Base-by-base conservation (phyloP, 1,140 invertebrate genomes). In the Campoletis sonorensis region DNA sequence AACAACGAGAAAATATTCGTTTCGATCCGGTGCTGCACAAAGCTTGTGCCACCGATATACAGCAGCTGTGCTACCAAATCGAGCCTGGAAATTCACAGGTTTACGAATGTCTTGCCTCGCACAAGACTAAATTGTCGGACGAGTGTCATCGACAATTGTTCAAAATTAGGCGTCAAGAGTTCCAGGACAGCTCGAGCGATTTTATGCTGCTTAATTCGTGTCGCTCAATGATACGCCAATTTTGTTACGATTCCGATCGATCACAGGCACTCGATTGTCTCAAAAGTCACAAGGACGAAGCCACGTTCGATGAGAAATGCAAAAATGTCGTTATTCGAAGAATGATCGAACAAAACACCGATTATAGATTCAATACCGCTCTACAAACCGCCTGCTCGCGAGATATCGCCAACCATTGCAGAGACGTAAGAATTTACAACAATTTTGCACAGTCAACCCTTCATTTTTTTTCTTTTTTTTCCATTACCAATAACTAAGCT, bases 331-430 rank as follows among this genome's bases (percentile, higher is more conserved):
- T 99, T 4, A 93, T 97, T 11, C 95, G 96, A 89, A 93, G 98
- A 88, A 96, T 99, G 95, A 96, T 98, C 79, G 97, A 98, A 90
- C 97, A 98, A 92, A 98, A 97, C 89, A 94, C 95, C 67, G 98
- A 99, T 92, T 97, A 97, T 86, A 94, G 98, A 84, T 95, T 99
- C 70, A 99, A 99, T 93, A 96, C 97, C 18, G 93, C 94, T 10
- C 92, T 99, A 37, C 95, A 97, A 88, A 95, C 94, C 81, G 94
- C 95, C 7, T 99, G 98, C 87, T 92, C 93, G 45, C 86, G 91
- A 82, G 97, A 98, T 86, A 95, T 95, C n/a, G 91, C 93, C 89
- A 90, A 90, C 86, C 93, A 96, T 95, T 90, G 91, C 91, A 83
- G 95, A 95, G 87, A 91, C 58, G 91, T 94, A 75, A 87, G 93